These are phyloP conservation scores for Arctia plantaginis DNA, from an alignment of 2,888 invertebrate species.

Conservation along the genomic window DNA sequence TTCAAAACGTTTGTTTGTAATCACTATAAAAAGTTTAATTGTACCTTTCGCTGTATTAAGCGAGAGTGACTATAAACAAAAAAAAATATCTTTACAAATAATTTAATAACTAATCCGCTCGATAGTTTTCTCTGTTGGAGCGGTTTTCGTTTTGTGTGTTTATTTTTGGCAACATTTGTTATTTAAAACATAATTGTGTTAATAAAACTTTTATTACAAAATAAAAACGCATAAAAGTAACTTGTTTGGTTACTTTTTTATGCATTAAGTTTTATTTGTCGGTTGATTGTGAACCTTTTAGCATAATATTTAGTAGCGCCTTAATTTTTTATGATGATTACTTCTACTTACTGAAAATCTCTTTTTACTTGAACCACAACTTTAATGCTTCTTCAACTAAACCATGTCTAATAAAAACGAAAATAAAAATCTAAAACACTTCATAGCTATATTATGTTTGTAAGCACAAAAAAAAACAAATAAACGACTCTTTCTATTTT, in stretches of 20 bases:
- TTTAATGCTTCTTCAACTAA: no score
- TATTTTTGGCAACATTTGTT: background rate
- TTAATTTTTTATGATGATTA: background rate
- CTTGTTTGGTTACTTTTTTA: background rate
- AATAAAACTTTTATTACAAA: background rate
- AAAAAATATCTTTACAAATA: background rate
- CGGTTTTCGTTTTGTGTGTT: background rate
- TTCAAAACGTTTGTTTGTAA: slow-evolving; percentile 1
- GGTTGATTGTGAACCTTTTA: background rate
- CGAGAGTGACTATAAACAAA: background rate
- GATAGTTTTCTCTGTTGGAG: background rate
- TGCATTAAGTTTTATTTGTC: background rate
- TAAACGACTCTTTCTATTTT: background rate
- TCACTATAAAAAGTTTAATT: slow-evolving; percentile 7
- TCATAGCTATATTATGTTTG: no score
- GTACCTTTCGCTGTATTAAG: background rate
- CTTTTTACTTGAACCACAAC: no score
- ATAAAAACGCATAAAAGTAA: background rate
- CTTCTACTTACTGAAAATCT: no score
- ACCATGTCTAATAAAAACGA: no score
- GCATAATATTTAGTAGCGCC: background rate
- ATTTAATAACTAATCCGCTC: background rate
- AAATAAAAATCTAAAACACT: no score
- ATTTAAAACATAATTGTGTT: background rate
- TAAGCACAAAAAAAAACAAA: no score